A percentile compares a stretch with the other conserved stretches of the same genome.
These are phyloP conservation scores for Plectrocnemia conspersa DNA, from an alignment of 1,140 invertebrate genomes.

Conservation along the genomic window DNA sequence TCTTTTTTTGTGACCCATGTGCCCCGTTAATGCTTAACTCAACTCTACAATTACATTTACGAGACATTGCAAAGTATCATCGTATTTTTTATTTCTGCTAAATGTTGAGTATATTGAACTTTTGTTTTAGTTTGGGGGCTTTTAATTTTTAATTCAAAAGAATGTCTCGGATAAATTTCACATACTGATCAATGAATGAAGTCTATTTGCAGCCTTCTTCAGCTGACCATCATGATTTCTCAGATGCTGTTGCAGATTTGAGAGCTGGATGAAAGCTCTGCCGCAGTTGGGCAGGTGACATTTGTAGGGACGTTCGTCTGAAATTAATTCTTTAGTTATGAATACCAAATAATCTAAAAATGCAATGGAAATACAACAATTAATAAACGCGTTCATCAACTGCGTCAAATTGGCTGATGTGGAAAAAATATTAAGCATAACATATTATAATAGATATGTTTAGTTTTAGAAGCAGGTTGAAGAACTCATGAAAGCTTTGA, in stretches of 20 bases:
- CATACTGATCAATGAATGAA: conserved; percentile 41
- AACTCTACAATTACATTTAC: conserved; percentile 4
- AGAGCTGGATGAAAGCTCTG: conserved; percentile 93
- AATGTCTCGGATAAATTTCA: conserved; percentile 37
- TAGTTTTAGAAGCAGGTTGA: no score
- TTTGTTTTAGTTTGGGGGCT: no score
- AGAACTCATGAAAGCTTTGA: no score
- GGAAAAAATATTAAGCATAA: not conserved
- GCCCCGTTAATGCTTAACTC: conserved; percentile 25
- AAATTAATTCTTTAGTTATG: conserved; percentile 14
- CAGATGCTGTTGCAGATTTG: conserved; percentile 94
- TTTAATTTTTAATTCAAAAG: no score
- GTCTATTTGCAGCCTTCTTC: conserved; percentile 88
- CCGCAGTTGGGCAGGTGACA: conserved; percentile 94
- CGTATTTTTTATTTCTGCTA: not conserved
- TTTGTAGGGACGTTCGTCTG: conserved; percentile 95
- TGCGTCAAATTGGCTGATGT: not conserved
- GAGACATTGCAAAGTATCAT: not conserved
- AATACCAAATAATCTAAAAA: conserved; percentile 12
- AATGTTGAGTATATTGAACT: no score
- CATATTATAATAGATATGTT: no score
- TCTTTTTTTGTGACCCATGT: conserved; percentile 32
- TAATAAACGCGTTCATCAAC: not conserved
- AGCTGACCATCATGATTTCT: conserved; percentile 94
- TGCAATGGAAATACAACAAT: not conserved